Base-by-base conservation (phyloP, 2,888 invertebrate genomes). In the Agriotes lineatus region DNA sequence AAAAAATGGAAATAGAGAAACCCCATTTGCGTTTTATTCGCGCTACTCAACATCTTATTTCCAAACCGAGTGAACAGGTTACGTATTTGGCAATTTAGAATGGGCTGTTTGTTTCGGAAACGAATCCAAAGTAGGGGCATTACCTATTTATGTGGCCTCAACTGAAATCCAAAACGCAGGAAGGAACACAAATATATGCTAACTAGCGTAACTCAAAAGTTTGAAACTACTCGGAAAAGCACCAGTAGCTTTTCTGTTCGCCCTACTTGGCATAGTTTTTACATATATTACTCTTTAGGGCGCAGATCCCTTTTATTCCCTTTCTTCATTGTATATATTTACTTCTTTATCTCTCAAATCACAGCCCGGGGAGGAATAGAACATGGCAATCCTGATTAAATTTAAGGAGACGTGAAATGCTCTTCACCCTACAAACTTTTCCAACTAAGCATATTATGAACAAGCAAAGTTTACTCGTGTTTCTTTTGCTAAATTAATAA, bases 381-480 rank as follows among this genome's bases (percentile, higher is more conserved):
- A 72, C 65, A 63, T 54, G 64, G 65, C 69, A 67, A 69, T 70
- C 71, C 70, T 72, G 67, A 73, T 73, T 73, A 73, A 73, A 72
- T 72, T 73, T 71, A 73, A 71, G 65, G 69, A 69, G 64, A 56
- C 70, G 66, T 58, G 58, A 59, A 72, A 69, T 68, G 58, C 56
- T 45, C 56, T 59, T 66, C 44, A 62, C 54, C 30, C 59, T 66
- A 33, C 65, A 66, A 59, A 66, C 58, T 59, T 66, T 66, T 33
- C 25, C 50, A 66, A 52, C 59, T 59, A 66, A 52, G 59, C 52
- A 66, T 62, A 62, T 59, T 66, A 66, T 59, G 44, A 42, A 59
- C 59, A 57, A 63, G 44, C n/a, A 37, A 58, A 58, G 22, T 63
- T 63, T 56, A 52, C 63, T 42, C 63, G 39, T 63, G 63, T 48